Evolutionary conservation across 1,140 invertebrate genomes (phyloP).

Genomic region (Pseudomyrmex flavicornis): DNA sequence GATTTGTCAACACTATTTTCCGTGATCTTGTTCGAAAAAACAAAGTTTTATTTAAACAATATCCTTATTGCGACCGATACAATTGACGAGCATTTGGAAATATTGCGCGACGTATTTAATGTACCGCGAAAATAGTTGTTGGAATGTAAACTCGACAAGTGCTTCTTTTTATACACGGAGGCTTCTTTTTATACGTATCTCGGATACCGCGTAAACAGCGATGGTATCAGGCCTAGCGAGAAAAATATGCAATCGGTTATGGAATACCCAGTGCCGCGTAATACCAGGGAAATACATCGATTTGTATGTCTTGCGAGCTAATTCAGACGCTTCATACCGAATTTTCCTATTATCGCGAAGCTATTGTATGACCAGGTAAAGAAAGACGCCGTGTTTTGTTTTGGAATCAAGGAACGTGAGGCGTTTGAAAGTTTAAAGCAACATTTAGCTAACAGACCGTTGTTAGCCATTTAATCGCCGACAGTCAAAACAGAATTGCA

Average conservation of each 20-base stretch:
- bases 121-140: not conserved
- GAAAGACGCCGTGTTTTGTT: not conserved
- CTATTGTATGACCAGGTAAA: not conserved
- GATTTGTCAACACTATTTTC: constrained; percentile 26
- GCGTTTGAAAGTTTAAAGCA: not conserved
- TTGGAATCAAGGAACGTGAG: not conserved
- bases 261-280: constrained; percentile 17
- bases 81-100: not conserved
- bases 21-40: not conserved
- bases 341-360: constrained; percentile 13
- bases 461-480: constrained; percentile 4
- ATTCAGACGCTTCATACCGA: constrained; percentile 12
- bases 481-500: not conserved
- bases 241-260: not conserved
- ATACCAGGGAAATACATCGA: not conserved
- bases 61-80: not conserved
- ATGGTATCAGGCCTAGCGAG: not conserved
- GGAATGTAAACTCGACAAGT: constrained; percentile 19
- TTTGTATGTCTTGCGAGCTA: constrained; percentile 27
- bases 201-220: not conserved
- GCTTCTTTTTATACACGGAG: not conserved
- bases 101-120: constrained; percentile 4
- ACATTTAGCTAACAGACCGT: not conserved
- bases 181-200: not conserved
- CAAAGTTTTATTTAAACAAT: constrained; percentile 6